Base-by-base conservation (phyloP, 2,113 vertebrate species). In the Phasianus colchicus region DNA sequence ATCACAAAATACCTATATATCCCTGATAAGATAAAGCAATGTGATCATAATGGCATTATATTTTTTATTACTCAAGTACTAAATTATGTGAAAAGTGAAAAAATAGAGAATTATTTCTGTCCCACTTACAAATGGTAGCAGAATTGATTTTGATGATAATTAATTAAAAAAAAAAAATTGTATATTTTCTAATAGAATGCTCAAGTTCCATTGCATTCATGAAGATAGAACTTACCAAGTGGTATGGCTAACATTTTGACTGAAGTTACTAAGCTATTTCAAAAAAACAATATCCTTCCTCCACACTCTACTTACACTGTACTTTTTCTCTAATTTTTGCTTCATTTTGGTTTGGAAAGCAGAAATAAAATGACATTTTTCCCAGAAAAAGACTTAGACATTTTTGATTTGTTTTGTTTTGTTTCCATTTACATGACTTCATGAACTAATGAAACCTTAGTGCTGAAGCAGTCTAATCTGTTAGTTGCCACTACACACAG, bases 361-460 rank as follows among this genome's bases (percentile, higher is more conserved):
- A 81, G n/a, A 69, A 92, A 91, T 89, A 75, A 91, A 89, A 86
- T 60, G 24, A 36, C 32, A 52, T 89, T 90, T 96, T 73, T 43
- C 72, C 90, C 54, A 58, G 52, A 73, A 84, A 42, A 38, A 79
- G 34, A 86, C 65, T 92, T n/a, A n/a, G 17, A 19, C 87, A 86
- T 75, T 19, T 67, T 61, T 36, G 13, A 34, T 54, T 54, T 15
- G 8, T 88, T n/a, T 74, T 70, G 19, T 40, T 20, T 40, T 38
- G 8, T 88, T 92, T 85, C 72, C 16, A 7, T 83, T 77, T 76
- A 6, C 52, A n/a, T 64, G 24, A n/a, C n/a, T 94, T 58, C 10
- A 70, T 71, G 52, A 97, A 88, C 72, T 12, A 70, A 66, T 34
- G 92, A 48, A 72, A 21, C 36, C 86, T 80, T 38, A 36, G 11